Base-by-base conservation (phyloP, 2,888 invertebrate species). In the Galerucella calmariensis region DNA sequence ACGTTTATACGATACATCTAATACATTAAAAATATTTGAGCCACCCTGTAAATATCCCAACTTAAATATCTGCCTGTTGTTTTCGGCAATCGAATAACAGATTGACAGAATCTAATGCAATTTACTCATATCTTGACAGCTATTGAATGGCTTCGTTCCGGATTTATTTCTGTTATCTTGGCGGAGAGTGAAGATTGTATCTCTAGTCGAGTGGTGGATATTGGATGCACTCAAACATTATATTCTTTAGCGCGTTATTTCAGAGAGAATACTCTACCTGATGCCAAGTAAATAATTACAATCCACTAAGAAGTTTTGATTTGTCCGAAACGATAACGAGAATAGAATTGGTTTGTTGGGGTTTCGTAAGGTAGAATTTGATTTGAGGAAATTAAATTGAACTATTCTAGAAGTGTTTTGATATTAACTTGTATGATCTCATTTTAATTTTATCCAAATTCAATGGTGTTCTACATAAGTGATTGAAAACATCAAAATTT, bases 231-330 rank as follows among this genome's bases (percentile, higher is more conserved):
- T 77, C 78, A 76, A 77, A 74, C 75, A 75, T 77, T 79, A 76
- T 78, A 79, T 78, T 80, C 80, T 80, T 80, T 80, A 79, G 79
- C 74, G 79, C 70, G 75, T 81, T 81, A 79, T 81, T 75, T 75
- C 74, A 75, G 75, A 72, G 73, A 27, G 35, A 9, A 41, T 0
- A 51, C 24, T 72, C 66, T 66, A 72, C 72, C 66, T 72, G 66
- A 72, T 59, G 66, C 59, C 46, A 58, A 72, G 20, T 66, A 72
- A 72, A 72, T 41, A 41, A 41, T 72, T 72, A 72, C 67, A 66
- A 66, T 58, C 46, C 56, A 56, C 72, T 35, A 35, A 35, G 66
- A 66, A 72, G 58, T 66, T 67, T 59, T 72, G 72, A 72, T 72
- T 59, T 66, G 5, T 16, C 27, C 20, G 46, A 16, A 24, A 16